phyloP scores from a whole-genome alignment of 35 echinoderm and acorn worm genomes.

The Amphiura filiformis region DNA sequence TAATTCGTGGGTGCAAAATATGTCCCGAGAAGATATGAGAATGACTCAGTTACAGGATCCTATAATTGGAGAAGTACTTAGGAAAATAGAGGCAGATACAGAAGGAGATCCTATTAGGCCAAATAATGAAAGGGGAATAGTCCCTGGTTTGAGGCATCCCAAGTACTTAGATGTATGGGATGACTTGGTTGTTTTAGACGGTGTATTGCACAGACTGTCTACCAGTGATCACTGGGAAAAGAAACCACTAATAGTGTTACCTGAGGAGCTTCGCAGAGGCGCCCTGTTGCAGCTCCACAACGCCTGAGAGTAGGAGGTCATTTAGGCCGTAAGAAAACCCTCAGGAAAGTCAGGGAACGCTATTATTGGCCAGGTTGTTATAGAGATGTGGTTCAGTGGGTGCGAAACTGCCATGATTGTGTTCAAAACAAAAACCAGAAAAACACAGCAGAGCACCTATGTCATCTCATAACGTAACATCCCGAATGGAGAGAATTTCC shows the following conservation, averaged over 20 bases:
- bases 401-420: constrained; percentile 1
- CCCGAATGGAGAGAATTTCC: constrained; percentile 35
- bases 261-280: background rate
- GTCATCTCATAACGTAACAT: background rate
- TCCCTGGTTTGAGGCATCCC: background rate
- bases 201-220: background rate
- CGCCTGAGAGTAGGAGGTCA: background rate
- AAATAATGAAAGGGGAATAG: background rate
- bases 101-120: background rate
- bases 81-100: background rate
- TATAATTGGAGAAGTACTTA: background rate
- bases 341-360: background rate
- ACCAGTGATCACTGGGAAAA: background rate
- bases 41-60: background rate
- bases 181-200: background rate
- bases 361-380: constrained; percentile 31
- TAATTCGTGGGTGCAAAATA: background rate
- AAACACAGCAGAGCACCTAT: constrained; percentile 20
- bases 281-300: background rate
- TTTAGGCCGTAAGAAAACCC: background rate
- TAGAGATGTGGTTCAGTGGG: background rate
- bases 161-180: constrained; percentile 7
- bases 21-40: background rate
- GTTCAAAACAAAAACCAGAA: constrained; percentile 12
- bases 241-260: constrained; percentile 20